Evolutionary conservation across 2,888 invertebrate species (phyloP), one percentile per base, ranked within the genome.

Genomic region (Drosophila affinis): DNA sequence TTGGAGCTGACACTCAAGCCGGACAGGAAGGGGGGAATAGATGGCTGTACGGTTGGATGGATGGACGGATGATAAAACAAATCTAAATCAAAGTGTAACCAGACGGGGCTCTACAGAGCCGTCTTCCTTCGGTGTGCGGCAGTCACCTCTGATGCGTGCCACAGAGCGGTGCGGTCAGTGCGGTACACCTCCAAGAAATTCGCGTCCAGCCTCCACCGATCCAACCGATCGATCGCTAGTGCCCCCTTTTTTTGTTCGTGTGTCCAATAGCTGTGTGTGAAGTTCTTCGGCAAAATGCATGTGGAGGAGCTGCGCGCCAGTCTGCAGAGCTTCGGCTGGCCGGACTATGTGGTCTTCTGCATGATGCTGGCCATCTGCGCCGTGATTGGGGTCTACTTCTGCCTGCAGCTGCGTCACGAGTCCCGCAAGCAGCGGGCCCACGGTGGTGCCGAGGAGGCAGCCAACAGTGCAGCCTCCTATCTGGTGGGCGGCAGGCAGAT

Each of bases 361-460:
- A 88, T 94, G 1, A 97, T 97, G 96, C 92, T 97, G 80, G 92
- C 94, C 14, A 93, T 95, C 45, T 97, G 97, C 91, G 95, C 96
- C 0, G 92, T 94, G 12, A 95, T 97, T 52, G 97, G 97, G 0
- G 91, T 97, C n/a, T 96, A 96, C 90, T 97, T 96, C 92, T 97
- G 96, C 1, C 95, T 96, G 76, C 93, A 95, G 90, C 95, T 95
- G 89, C 87, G 91, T 0, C 78, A 82, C 3, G 91, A 91, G 45
- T 73, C 90, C 1, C 94, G 94, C 71, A 75, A 79, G 49, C 78
- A 87, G 6, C 88, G 87, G 60, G 65, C 74, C 27, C 48, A 65
- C 7, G 84, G 68, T 3, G 39, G 39, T 14, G 7, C 39, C 39
- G 39, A 93, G 10, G 93, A 94, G 51, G 93, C 93, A 77, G 94